A percentile compares a stretch with the other conserved stretches of the same genome.
These are phyloP conservation scores for Pegoplata infirma DNA, from an alignment of 2,888 invertebrate species.

Conservation along the genomic window DNA sequence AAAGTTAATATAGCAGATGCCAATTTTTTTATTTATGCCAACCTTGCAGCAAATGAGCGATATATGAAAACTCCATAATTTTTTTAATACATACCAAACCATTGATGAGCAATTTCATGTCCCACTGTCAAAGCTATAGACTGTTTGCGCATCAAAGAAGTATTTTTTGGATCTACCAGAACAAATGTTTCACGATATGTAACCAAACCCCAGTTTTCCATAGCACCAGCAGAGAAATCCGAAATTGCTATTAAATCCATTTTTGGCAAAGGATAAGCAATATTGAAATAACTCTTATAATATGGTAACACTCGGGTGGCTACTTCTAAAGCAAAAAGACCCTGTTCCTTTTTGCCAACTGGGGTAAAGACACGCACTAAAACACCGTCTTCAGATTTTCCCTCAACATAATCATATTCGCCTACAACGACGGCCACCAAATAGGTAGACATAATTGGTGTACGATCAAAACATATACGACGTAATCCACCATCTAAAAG, in stretches of 20 bases:
- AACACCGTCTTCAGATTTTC: slow-evolving; percentile 88
- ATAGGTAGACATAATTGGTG: slow-evolving; percentile 97
- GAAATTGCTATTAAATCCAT: slow-evolving; percentile 97
- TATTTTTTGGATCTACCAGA: slow-evolving; percentile 92
- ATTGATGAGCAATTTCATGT: slow-evolving; percentile 97
- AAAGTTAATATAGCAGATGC: too few relatives aligned
- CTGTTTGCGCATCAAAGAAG: slow-evolving; percentile 90
- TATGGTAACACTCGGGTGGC: slow-evolving; percentile 95
- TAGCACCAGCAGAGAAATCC: slow-evolving; percentile 96
- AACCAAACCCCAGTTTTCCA: slow-evolving; percentile 98
- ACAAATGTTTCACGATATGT: slow-evolving; percentile 96
- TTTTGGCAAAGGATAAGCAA: slow-evolving; percentile 96
- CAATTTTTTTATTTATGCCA: too few relatives aligned
- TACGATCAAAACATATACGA: slow-evolving; percentile 85
- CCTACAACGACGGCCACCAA: slow-evolving; percentile 96
- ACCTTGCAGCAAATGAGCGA: too few relatives aligned
- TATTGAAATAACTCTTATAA: slow-evolving; percentile 96
- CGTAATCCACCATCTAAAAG: slow-evolving; percentile 79
- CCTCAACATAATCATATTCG: slow-evolving; percentile 96
- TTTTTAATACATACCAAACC: slow-evolving; percentile 88
- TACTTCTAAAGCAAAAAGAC: slow-evolving; percentile 93
- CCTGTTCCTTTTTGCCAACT: slow-evolving; percentile 94
- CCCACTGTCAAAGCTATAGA: slow-evolving; percentile 92
- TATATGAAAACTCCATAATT: too few relatives aligned
- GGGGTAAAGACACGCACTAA: slow-evolving; percentile 91